A percentile compares a stretch with the other conserved stretches of the same genome.
phyloP scores from a whole-genome alignment of 1,140 invertebrate species.

The Tetramorium alpestre region DNA sequence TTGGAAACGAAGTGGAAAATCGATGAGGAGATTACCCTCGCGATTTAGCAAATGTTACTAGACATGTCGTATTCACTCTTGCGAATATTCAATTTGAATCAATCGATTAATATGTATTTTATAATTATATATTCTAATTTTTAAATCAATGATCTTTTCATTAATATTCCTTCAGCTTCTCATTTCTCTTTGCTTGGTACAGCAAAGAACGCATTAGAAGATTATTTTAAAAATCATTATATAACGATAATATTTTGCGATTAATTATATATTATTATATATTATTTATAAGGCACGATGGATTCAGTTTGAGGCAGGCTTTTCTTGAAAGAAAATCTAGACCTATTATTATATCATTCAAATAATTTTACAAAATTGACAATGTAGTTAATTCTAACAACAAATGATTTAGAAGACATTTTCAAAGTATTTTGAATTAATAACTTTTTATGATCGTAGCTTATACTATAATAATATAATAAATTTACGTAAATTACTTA shows the following conservation, averaged over 20 bases:
- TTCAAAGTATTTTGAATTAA: background rate
- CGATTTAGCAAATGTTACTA: background rate
- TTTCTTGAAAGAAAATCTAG: background rate
- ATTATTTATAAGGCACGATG: background rate
- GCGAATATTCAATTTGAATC: background rate
- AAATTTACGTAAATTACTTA: too few relatives aligned
- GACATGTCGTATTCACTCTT: background rate
- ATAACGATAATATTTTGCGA: background rate
- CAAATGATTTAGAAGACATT: background rate
- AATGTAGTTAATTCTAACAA: background rate
- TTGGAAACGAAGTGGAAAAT: slow-evolving; percentile 30
- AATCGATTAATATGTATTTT: background rate
- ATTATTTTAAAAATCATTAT: background rate
- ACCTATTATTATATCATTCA: background rate
- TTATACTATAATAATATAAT: background rate
- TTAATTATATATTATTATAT: slow-evolving; percentile 1
- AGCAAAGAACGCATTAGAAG: background rate
- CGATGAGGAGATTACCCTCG: background rate
- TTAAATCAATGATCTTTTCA: background rate
- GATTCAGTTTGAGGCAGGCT: too few relatives aligned
- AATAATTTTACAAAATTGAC: background rate
- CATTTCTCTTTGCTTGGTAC: background rate
- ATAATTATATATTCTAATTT: background rate
- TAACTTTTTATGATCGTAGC: background rate
- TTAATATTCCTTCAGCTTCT: background rate